Percentiles rank a stretch among this genome's conserved stretches.
These are phyloP conservation scores for Dasypus novemcinctus DNA, from an alignment of 2,113 vertebrate species.

Conservation along the genomic window DNA sequence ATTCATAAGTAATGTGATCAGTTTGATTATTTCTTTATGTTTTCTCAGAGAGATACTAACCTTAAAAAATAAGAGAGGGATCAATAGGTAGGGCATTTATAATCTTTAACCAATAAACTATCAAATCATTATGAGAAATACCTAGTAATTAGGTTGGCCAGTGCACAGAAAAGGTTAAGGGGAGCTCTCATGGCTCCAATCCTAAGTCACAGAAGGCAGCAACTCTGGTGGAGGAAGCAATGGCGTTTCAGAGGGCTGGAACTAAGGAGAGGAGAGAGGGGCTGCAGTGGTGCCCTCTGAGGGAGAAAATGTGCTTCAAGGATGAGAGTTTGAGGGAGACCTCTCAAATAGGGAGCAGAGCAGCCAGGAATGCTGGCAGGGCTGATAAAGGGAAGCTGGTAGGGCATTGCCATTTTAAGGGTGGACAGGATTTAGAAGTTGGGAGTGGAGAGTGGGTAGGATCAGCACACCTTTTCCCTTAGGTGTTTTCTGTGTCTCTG, in stretches of 20 bases:
- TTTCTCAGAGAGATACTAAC: conserved; percentile 7
- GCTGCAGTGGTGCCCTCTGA: accelerated
- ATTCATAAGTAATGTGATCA: not conserved
- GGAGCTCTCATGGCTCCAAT: not conserved
- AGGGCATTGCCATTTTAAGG: not conserved
- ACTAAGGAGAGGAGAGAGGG: not conserved
- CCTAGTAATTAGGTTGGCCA: too few species aligned
- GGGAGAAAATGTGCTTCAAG: not conserved
- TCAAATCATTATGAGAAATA: not conserved
- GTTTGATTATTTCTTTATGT: not conserved
- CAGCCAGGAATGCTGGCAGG: not conserved
- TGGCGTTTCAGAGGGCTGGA: not conserved
- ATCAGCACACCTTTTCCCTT: not conserved
- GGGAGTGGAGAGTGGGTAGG: not conserved
- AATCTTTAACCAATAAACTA: not conserved
- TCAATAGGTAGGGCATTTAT: not conserved
- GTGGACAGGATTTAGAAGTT: not conserved
- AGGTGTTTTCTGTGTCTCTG: not conserved
- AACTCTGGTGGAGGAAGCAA: not conserved
- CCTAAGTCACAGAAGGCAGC: not conserved
- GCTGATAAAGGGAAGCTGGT: accelerated
- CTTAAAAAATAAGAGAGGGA: not conserved
- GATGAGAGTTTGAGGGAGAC: not conserved
- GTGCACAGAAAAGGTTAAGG: not conserved
- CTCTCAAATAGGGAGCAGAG: not conserved